These are phyloP conservation scores for Eleginops maclovinus DNA, from an alignment of 2,113 vertebrate genomes.

Conservation along the genomic window DNA sequence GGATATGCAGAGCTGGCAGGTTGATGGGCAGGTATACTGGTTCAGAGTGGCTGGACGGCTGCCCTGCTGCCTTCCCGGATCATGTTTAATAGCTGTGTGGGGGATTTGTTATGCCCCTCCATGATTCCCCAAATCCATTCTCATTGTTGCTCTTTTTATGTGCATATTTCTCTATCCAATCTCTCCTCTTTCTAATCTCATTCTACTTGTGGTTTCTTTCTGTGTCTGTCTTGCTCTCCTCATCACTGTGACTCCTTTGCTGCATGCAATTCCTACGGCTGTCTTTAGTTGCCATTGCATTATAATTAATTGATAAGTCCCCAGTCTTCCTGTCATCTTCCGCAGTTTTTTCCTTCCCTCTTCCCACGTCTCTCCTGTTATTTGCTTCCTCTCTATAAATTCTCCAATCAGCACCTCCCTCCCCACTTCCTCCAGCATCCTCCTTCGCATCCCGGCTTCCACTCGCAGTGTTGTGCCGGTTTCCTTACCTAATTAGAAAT, in stretches of 20 bases:
- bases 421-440: slow-evolving; percentile 37
- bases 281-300: slow-evolving; percentile 14
- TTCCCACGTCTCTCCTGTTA: slow-evolving; percentile 42
- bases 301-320: slow-evolving; percentile 64
- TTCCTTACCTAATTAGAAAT: slow-evolving; percentile 77
- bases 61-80: slow-evolving; percentile 32
- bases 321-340: slow-evolving; percentile 56
- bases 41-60: slow-evolving; percentile 25
- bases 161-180: slow-evolving; percentile 30
- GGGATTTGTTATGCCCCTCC: neutral
- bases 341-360: slow-evolving; percentile 26
- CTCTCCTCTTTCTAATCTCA: slow-evolving; percentile 27
- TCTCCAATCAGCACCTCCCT: slow-evolving; percentile 32
- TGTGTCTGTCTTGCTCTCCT: slow-evolving; percentile 19
- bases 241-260: neutral
- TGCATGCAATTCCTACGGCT: slow-evolving; percentile 21
- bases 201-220: slow-evolving; percentile 12
- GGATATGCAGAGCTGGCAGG: slow-evolving; percentile 49
- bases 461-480: slow-evolving; percentile 43
- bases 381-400: slow-evolving; percentile 50
- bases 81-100: slow-evolving; percentile 22
- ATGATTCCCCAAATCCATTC: slow-evolving; percentile 33
- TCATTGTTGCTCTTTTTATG: slow-evolving; percentile 35
- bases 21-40: slow-evolving; percentile 58
- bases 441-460: slow-evolving; percentile 33